Conservation (phyloP, 2,797 vertebrate genomes). For the Mareca penelope region DNA sequence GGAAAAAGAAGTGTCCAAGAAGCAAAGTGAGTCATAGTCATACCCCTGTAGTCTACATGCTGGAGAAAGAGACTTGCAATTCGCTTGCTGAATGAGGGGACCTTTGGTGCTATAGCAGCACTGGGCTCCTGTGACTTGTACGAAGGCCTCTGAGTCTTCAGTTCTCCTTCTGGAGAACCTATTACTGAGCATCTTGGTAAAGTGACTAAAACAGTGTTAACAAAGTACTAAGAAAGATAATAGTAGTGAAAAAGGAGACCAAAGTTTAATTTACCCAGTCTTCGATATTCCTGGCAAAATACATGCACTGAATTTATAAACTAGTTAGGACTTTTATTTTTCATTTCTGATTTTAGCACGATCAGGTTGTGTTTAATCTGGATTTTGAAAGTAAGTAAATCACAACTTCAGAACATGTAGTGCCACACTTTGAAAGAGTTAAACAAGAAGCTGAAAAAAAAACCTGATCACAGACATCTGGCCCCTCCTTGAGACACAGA, state of each 20-base stretch:
- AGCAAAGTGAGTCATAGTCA: not conserved
- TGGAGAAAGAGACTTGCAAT: not conserved
- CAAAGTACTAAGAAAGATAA: not conserved
- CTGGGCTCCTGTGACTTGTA: not conserved
- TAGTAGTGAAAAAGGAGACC: not conserved
- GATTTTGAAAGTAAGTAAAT: not conserved
- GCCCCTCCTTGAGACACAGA: not conserved
- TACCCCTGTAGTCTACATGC: not conserved
- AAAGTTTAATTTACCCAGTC: not conserved
- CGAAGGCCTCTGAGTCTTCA: not conserved
- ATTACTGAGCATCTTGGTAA: not conserved
- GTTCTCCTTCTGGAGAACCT: not conserved
- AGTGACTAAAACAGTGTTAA: not conserved
- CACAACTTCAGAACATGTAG: not conserved
- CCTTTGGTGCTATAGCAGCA: not conserved
- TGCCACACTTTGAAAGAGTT: not conserved
- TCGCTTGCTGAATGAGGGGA: not conserved
- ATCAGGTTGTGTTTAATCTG: not conserved
- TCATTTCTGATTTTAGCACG: not conserved
- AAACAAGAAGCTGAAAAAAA: not conserved
- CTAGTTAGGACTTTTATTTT: not conserved
- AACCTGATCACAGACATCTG: not conserved
- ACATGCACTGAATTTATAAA: fast-evolving
- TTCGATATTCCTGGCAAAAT: not conserved
- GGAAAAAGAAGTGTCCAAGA: not conserved